Evolutionary conservation across 2,888 invertebrate species (phyloP).

Genomic region (Phorcus lineatus): DNA sequence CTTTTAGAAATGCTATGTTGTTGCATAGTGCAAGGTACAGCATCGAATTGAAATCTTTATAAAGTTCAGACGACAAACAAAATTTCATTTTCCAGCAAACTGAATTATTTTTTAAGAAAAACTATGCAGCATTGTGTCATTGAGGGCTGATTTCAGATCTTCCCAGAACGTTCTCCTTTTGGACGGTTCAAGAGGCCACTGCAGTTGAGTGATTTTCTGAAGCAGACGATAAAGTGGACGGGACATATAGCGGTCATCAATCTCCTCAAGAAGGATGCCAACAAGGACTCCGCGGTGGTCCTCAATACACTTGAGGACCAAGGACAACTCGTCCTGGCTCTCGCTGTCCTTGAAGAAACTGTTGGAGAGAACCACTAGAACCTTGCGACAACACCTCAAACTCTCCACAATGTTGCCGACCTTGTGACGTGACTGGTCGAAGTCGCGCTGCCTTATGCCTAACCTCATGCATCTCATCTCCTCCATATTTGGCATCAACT

Average conservation of each 20-base stretch:
- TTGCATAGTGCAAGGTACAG: no score
- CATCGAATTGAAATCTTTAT: no score
- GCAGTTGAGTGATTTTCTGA: background rate
- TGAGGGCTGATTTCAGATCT: background rate
- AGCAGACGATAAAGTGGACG: background rate
- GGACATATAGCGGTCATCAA: background rate
- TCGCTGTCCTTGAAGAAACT: background rate
- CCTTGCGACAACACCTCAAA: background rate
- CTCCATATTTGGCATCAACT: conserved; percentile 1
- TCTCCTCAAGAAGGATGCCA: background rate
- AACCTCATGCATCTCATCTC: background rate
- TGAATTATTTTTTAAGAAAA: no score
- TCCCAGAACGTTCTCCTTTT: background rate
- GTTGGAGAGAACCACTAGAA: background rate
- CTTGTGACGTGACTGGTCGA: background rate
- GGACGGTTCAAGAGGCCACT: background rate
- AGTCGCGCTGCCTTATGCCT: background rate
- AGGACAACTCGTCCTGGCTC: background rate
- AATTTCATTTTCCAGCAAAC: no score
- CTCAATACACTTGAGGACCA: conserved; percentile 2
- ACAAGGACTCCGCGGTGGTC: background rate
- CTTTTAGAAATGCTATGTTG: no score
- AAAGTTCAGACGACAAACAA: no score
- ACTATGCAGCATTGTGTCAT: no score
- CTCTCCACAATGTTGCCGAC: conserved; percentile 1